Evolutionary conservation across 35 echinoderm and acorn worm species (phyloP).

Genomic region (Lytechinus pictus): DNA sequence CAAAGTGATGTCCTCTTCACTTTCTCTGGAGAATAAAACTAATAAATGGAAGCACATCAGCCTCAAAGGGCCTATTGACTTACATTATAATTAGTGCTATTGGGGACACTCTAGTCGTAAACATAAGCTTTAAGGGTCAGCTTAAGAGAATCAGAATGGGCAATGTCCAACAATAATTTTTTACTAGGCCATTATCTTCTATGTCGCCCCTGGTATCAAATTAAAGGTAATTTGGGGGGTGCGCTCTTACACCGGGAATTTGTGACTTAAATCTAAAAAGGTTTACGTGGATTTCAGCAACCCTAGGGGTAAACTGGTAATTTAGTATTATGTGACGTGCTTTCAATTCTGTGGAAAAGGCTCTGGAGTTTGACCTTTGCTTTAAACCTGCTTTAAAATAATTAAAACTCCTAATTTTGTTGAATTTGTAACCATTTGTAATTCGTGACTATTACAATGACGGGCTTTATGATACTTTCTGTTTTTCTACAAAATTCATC

Average conservation of each 20-base stretch:
- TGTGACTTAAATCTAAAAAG: background rate
- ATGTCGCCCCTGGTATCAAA: background rate
- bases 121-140: background rate
- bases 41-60: background rate
- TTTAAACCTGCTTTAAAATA: background rate
- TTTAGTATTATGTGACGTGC: background rate
- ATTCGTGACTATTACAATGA: no score
- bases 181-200: background rate
- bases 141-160: background rate
- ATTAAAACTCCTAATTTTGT: background rate
- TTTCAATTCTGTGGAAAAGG: background rate
- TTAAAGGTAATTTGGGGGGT: background rate
- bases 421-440: no score
- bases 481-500: no score
- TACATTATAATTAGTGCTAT: background rate
- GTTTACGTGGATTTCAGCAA: background rate
- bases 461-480: no score
- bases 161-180: background rate
- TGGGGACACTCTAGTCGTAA: background rate
- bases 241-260: background rate
- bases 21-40: background rate
- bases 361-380: background rate
- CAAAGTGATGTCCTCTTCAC: background rate
- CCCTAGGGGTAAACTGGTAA: background rate
- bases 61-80: background rate